phyloP scores from a whole-genome alignment of 2,113 vertebrate genomes.

The Sterrhoptilus dennistouni region DNA sequence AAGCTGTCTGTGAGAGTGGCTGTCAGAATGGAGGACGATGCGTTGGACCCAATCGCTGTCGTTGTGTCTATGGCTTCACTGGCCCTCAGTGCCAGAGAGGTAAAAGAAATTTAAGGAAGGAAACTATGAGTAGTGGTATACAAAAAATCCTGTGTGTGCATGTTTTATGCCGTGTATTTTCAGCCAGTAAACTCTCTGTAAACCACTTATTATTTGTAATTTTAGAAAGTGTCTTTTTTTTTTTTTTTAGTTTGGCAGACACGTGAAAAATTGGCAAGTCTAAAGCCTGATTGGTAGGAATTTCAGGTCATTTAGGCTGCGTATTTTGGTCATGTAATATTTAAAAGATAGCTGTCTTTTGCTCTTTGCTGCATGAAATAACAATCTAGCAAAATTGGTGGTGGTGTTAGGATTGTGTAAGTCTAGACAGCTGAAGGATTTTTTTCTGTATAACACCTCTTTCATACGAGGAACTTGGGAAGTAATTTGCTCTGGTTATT shows the following conservation, averaged over 20 bases:
- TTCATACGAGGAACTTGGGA: neutral
- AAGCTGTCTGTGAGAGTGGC: conserved; percentile 77
- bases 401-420: neutral
- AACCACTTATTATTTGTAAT: neutral
- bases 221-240: neutral
- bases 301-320: neutral
- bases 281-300: neutral
- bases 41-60: conserved; percentile 76
- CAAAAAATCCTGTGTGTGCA: neutral
- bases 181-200: neutral
- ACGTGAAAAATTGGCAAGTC: neutral
- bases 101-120: conserved; percentile 25
- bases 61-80: conserved; percentile 80
- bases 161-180: neutral
- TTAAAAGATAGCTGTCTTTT: neutral
- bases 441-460: neutral
- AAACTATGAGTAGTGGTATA: neutral
- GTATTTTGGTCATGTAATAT: neutral
- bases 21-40: conserved; percentile 81
- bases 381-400: neutral
- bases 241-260: neutral
- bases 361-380: neutral
- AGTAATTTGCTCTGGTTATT: neutral
- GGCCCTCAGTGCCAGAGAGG: conserved; percentile 82
- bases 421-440: neutral